Evolutionary conservation across 2,888 invertebrate genomes (phyloP).

Genomic region (Limenitis camilla): DNA sequence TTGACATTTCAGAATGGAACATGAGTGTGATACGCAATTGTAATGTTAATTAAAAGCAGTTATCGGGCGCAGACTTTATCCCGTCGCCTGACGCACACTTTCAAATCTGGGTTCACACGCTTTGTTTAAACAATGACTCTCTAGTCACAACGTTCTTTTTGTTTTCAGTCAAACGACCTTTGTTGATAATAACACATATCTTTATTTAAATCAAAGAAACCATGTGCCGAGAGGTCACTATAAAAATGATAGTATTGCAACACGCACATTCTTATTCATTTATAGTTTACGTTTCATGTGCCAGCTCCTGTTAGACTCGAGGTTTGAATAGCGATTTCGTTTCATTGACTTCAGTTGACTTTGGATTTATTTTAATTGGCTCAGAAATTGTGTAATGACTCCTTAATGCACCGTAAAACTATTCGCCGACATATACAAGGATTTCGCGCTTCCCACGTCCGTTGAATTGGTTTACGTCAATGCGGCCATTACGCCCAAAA

Average conservation of each 20-base stretch:
- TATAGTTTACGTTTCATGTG: background rate
- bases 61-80: slow-evolving; percentile 28
- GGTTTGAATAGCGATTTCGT: slow-evolving; percentile 5
- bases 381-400: slow-evolving; percentile 32
- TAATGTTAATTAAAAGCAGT: slow-evolving; percentile 17
- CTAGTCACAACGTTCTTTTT: slow-evolving; percentile 57
- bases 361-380: slow-evolving; percentile 25
- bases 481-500: slow-evolving; percentile 59
- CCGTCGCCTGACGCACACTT: slow-evolving; percentile 60
- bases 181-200: slow-evolving; percentile 72
- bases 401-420: slow-evolving; percentile 42
- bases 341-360: slow-evolving; percentile 18
- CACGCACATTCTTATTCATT: slow-evolving; percentile 40
- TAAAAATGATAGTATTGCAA: slow-evolving; percentile 25
- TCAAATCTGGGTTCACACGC: slow-evolving; percentile 66
- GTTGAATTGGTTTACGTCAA: slow-evolving; percentile 63
- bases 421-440: slow-evolving; percentile 42
- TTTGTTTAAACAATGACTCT: slow-evolving; percentile 68
- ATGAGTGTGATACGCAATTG: slow-evolving; percentile 6
- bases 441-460: slow-evolving; percentile 56
- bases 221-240: slow-evolving; percentile 66
- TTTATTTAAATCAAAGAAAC: slow-evolving; percentile 66
- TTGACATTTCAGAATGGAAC: slow-evolving; percentile 14
- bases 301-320: slow-evolving; percentile 1
- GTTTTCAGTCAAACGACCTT: slow-evolving; percentile 72